phyloP scores from a whole-genome alignment of 2,113 vertebrate species.

The Heterotilapia buettikoferi region DNA sequence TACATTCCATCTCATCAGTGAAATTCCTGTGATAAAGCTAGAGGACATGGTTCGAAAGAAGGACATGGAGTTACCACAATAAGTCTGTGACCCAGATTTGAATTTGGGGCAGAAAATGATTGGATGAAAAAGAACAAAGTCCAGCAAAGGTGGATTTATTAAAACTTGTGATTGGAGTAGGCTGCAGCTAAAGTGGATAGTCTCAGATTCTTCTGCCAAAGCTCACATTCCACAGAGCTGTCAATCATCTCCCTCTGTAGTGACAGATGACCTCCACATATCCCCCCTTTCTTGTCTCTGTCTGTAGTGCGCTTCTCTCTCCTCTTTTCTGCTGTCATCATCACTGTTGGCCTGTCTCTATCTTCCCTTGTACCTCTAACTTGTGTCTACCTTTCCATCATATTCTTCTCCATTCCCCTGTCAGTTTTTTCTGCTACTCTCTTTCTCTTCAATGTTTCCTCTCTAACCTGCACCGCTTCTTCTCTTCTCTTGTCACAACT shows the following conservation, averaged over 20 bases:
- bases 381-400: conserved; percentile 7
- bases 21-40: neutral
- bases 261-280: conserved; percentile 52
- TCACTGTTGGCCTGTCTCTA: conserved; percentile 27
- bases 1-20: neutral
- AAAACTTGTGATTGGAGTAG: conserved; percentile 1
- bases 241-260: conserved; percentile 38
- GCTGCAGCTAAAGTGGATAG: conserved; percentile 1
- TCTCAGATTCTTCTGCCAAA: conserved; percentile 45
- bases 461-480: neutral
- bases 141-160: neutral
- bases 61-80: neutral
- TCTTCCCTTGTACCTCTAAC: neutral
- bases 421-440: neutral
- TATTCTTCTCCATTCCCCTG: neutral
- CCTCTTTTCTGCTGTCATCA: conserved; percentile 24
- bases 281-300: neutral
- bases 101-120: neutral
- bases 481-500: neutral
- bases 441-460: neutral
- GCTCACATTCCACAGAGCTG: conserved; percentile 23
- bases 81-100: neutral
- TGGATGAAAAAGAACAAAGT: neutral
- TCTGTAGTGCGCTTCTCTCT: conserved; percentile 1
- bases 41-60: neutral